Base-by-base conservation (phyloP, 2,888 invertebrate species). In the Torymus aiolomorphi region DNA sequence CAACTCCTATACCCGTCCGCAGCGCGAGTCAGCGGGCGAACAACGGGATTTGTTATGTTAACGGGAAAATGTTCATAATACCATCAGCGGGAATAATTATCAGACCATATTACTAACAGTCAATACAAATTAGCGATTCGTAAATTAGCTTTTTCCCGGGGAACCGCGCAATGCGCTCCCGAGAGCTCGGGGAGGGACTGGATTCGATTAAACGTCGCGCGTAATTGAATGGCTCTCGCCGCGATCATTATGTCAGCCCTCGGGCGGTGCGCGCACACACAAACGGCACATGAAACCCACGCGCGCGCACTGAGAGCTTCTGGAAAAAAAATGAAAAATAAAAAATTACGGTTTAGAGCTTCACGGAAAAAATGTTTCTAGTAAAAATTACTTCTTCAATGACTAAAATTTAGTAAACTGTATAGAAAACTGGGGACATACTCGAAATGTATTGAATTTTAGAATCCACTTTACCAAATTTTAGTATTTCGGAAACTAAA, bases 201-300 rank as follows among this genome's bases (percentile, higher is more conserved):
- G 49, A 73, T 73, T 81, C 71, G 71, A 75, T 78, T 75, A 78
- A 75, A 78, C 67, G 66, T 73, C 70, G 49, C n/a, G 16, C 66
- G 74, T 78, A 81, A 81, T 81, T 71, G 80, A 78, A 81, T 80
- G 59, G 62, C 24, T 70, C 72, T n/a, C 42, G 20, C 52, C 57
- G 49, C 77, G 42, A 54, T 62, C 75, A 65, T 75, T 71, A 70
- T 71, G 62, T 71, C 71, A 52, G 59, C 52, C 63, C 73, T 67
- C 31, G 31, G 56, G 66, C 56, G 42, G 63, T 13, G 51, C 24
- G 18, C 18, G 14, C 42, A 4, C 20, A 20, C 20, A 20, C 1
- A 20, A 1, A 16, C 5, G 16, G n/a, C 10, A 24, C 13, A 24
- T 16, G 24, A 42, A 56, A 14, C 3, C 14, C 2, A 16, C 56